Percentiles rank a stretch among this genome's conserved stretches.
These are phyloP conservation scores for Papilio gigon DNA, from an alignment of 2,888 invertebrate genomes.

Conservation along the genomic window DNA sequence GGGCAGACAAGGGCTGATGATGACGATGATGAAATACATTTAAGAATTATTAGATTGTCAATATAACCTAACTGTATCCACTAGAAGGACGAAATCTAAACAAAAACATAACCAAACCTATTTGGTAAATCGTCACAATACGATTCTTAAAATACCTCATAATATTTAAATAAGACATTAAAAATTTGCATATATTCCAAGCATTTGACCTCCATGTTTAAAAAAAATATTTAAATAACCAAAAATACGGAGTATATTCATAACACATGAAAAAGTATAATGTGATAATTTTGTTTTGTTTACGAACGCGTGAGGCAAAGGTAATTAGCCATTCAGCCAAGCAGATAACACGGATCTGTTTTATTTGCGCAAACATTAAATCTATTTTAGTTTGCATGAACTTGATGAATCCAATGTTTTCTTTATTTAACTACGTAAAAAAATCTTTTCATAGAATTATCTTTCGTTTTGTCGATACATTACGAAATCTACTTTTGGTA, in stretches of 20 bases:
- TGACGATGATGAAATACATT: too few species aligned
- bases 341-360: slow-evolving; percentile 22
- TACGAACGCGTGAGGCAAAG: not conserved
- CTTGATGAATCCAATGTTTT: not conserved
- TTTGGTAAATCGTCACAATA: not conserved
- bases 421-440: not conserved
- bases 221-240: not conserved
- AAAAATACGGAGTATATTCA: not conserved
- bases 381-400: slow-evolving; percentile 6
- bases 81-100: too few species aligned
- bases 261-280: not conserved
- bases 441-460: too few species aligned
- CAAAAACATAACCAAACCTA: too few species aligned
- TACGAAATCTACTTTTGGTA: too few species aligned
- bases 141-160: not conserved
- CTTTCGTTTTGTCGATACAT: too few species aligned
- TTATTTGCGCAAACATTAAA: slow-evolving; percentile 19
- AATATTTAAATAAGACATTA: not conserved
- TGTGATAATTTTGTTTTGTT: not conserved
- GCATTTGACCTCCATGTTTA: not conserved
- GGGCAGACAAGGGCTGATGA: too few species aligned
- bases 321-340: slow-evolving; percentile 25
- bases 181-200: too few species aligned
- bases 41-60: too few species aligned
- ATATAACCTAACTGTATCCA: too few species aligned